Evolutionary conservation across 2,797 vertebrate species (phyloP).

Genomic region (Eulemur coronatus): DNA sequence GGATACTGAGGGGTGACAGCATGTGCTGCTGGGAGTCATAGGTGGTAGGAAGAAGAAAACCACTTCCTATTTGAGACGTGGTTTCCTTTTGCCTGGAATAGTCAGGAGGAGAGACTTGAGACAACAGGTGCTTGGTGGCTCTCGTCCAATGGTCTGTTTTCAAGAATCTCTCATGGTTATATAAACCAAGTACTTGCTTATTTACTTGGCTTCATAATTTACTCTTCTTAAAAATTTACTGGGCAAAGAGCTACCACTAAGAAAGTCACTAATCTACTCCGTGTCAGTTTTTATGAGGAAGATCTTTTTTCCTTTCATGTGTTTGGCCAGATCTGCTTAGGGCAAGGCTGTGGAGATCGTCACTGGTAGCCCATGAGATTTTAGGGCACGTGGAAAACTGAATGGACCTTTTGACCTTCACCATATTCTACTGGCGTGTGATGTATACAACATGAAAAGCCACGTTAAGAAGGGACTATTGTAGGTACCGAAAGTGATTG

Average conservation of each 20-base stretch:
- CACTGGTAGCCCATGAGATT: not conserved
- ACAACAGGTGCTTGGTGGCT: not conserved
- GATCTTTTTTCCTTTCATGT: not conserved
- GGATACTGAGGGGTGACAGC: not conserved
- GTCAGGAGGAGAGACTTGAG: not conserved
- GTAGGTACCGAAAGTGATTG: not conserved
- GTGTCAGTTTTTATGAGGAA: not conserved
- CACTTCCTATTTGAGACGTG: rapidly evolving
- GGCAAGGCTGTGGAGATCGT: not conserved
- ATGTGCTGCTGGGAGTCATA: rapidly evolving
- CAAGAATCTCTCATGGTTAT: not conserved
- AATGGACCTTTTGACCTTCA: not conserved
- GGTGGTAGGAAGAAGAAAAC: too few species aligned
- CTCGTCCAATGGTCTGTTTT: not conserved
- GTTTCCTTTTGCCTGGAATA: not conserved
- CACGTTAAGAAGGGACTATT: not conserved
- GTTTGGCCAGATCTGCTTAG: not conserved
- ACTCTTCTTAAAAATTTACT: not conserved
- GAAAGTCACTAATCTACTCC: not conserved
- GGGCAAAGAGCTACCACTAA: not conserved
- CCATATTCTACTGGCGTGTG: not conserved
- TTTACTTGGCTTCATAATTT: not conserved
- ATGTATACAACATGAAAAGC: not conserved
- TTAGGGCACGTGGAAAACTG: rapidly evolving
- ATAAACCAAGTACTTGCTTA: not conserved